Evolutionary conservation across 2,888 invertebrate genomes (phyloP), one percentile per base, ranked within the genome.

Genomic region (Drosophila lutescens): DNA sequence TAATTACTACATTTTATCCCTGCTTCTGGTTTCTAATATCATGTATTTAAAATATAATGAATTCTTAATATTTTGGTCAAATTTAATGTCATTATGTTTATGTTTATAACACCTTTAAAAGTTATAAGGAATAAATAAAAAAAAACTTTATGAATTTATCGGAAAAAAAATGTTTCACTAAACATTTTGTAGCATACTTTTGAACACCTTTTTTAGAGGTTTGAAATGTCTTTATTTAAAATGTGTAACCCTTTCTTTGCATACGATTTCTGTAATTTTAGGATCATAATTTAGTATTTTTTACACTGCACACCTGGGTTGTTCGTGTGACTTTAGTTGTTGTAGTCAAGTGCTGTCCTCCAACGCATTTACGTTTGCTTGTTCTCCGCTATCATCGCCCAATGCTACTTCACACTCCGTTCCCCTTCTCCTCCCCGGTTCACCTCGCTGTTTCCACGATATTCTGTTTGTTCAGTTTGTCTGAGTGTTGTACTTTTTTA

Each of bases 341-440:
- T 57, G 51, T 61, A 58, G 73, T 71, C 76, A 63, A 83, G 84
- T 79, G 81, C 74, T 86, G 79, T 89, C 82, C 89, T 89, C 87
- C 88, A 87, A 87, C 86, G 89, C 89, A 87, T 82, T 77, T 79
- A 71, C 66, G 67, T 80, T 71, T 46, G 46, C 44, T 61, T 59
- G 34, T 59, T 61, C 61, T 40, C 38, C 4, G 40, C 47, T 58
- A 49, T 26, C 47, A 49, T 26, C 47, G 61, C 46, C 32, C 62
- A 61, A 61, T 65, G 65, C 43, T 61, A 61, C 61, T 61, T 51
- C 50, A 65, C 38, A 46, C 61, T 38, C 55, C 51, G 43, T 47
- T 44, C 36, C 56, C 17, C 43, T 8, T 12, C 26, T 30, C 8
- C 43, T 4, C 30, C 30, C 49, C 44, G 17, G 5, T n/a, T 6